phyloP scores from a whole-genome alignment of 2,113 vertebrate genomes.

The Fukomys damarensis region DNA sequence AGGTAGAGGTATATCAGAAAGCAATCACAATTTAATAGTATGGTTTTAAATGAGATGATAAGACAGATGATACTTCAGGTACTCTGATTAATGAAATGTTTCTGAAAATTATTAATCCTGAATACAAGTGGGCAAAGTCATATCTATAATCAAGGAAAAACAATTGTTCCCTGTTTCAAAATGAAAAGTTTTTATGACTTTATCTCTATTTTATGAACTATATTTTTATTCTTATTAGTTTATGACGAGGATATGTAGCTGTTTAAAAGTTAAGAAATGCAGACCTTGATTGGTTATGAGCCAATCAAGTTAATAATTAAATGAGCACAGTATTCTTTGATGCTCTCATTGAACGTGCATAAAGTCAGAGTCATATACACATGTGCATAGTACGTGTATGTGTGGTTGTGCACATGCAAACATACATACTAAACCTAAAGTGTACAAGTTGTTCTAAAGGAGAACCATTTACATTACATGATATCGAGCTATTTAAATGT shows the following conservation, averaged over 20 bases:
- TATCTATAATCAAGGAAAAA: not conserved
- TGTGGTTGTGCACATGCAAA: not conserved
- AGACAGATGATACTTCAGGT: not conserved
- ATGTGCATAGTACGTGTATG: not conserved
- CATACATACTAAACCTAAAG: not conserved
- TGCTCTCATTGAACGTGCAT: not conserved
- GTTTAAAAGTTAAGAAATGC: not conserved
- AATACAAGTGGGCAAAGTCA: slow-evolving; percentile 9
- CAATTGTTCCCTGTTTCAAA: not conserved
- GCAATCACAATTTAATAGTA: slow-evolving; percentile 17
- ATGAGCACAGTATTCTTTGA: not conserved
- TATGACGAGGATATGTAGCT: not conserved
- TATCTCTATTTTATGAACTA: not conserved
- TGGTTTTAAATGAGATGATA: slow-evolving; percentile 40
- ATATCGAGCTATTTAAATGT: not conserved
- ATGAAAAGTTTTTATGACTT: not conserved
- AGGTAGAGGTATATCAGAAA: not conserved
- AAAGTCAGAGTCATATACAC: not conserved
- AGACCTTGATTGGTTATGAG: not conserved
- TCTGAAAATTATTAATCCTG: slow-evolving; percentile 51
- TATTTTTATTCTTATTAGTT: not conserved
- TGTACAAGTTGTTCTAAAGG: not conserved
- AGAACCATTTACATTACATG: not conserved
- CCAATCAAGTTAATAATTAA: not conserved
- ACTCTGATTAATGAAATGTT: slow-evolving; percentile 40